A percentile compares a stretch with the other conserved stretches of the same genome.
phyloP scores from a whole-genome alignment of 2,888 invertebrate species.

The Pyrocoelia pectoralis region DNA sequence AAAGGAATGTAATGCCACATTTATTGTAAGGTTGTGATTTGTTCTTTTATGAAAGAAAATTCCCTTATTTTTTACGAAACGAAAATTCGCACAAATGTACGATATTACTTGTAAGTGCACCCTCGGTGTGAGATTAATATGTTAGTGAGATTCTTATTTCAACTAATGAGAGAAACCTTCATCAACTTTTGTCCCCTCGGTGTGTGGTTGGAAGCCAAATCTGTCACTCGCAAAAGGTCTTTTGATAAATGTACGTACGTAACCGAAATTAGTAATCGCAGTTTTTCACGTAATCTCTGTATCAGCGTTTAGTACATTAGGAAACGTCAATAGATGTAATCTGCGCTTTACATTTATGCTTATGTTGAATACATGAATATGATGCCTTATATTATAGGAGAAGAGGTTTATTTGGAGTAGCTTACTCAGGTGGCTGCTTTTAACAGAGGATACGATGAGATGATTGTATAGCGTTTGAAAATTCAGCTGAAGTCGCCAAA shows the following conservation, averaged over 20 bases:
- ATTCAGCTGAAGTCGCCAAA: constrained; percentile 29
- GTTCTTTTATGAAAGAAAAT: background rate
- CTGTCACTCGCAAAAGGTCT: constrained; percentile 40
- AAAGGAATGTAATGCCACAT: constrained; percentile 21
- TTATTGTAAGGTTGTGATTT: constrained; percentile 6
- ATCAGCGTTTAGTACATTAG: background rate
- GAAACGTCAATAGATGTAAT: constrained; percentile 9
- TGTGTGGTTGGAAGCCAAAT: constrained; percentile 29
- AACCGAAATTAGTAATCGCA: constrained; percentile 17
- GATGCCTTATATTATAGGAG: constrained; percentile 22
- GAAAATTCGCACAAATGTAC: too few relatives aligned
- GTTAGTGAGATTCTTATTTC: constrained; percentile 31
- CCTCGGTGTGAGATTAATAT: constrained; percentile 32
- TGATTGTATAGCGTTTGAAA: constrained; percentile 29
- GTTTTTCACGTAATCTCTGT: background rate
- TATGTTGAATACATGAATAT: constrained; percentile 12
- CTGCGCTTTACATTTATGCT: constrained; percentile 12
- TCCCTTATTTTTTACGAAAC: background rate
- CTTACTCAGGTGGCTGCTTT: constrained; percentile 26
- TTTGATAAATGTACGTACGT: constrained; percentile 39
- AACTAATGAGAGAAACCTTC: constrained; percentile 41
- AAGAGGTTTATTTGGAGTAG: constrained; percentile 24
- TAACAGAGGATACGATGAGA: constrained; percentile 17
- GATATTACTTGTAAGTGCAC: background rate
- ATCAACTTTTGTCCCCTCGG: constrained; percentile 37